Percentiles rank a stretch among this genome's conserved stretches.
phyloP scores from a whole-genome alignment of 2,113 vertebrate species.

The Phrynosoma blainvillii region DNA sequence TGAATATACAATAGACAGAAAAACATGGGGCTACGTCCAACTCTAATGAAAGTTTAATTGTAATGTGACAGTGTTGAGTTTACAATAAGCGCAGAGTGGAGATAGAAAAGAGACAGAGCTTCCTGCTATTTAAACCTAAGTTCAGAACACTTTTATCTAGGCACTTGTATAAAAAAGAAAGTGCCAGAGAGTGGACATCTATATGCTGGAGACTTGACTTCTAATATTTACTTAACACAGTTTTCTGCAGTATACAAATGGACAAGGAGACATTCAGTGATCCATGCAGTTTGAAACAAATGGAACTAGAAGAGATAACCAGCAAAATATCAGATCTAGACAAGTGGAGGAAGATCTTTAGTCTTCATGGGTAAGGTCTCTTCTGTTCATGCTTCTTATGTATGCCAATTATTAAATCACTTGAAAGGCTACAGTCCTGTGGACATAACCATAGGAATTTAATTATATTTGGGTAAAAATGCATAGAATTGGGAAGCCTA shows the following conservation, averaged over 20 bases:
- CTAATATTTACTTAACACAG: not conserved
- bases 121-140: not conserved
- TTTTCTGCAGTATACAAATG: slow-evolving; percentile 41
- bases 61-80: slow-evolving; percentile 11
- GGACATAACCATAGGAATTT: not conserved
- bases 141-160: not conserved
- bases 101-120: not conserved
- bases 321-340: slow-evolving; percentile 74
- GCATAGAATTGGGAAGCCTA: not conserved
- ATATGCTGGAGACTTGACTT: not conserved
- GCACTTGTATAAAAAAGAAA: not conserved
- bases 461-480: not conserved
- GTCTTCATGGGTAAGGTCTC: slow-evolving; percentile 70
- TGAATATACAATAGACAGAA: not conserved
- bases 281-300: not conserved
- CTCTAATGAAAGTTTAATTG: slow-evolving; percentile 46
- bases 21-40: not conserved
- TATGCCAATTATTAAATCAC: not conserved
- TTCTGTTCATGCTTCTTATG: not conserved
- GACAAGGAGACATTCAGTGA: slow-evolving; percentile 36
- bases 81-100: not conserved
- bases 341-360: slow-evolving; percentile 83
- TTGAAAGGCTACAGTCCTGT: not conserved
- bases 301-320: slow-evolving; percentile 73
- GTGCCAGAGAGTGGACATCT: not conserved